Evolutionary conservation across 2,113 vertebrate species (phyloP).

Genomic region (Elgaria multicarinata): DNA sequence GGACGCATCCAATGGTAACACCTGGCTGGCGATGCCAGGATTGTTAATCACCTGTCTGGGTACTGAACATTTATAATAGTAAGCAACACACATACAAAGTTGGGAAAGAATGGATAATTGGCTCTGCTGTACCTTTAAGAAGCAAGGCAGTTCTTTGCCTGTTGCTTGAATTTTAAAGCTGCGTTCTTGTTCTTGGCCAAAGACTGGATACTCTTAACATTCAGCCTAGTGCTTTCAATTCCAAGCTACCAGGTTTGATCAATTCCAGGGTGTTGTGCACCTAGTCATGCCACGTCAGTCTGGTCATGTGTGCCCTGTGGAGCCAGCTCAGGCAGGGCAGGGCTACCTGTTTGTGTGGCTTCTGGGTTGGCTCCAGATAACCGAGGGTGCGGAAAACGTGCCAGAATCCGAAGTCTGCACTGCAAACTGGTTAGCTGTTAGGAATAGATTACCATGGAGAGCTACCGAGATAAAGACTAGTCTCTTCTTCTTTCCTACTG

Average conservation of each 20-base stretch:
- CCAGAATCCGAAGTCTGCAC: not conserved
- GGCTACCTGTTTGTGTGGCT: not conserved
- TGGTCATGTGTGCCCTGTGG: not conserved
- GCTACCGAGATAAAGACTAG: not conserved
- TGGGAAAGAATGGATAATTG: not conserved
- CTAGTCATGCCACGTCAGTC: not conserved
- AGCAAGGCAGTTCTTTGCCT: not conserved
- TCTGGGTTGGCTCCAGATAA: not conserved
- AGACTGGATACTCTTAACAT: not conserved
- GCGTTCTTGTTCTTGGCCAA: not conserved
- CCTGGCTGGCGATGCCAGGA: not conserved
- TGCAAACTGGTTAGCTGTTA: not conserved
- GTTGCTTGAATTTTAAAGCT: not conserved
- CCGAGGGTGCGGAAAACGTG: not conserved
- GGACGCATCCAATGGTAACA: not conserved
- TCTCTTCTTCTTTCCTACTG: conserved; percentile 22
- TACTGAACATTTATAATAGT: not conserved
- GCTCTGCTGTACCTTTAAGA: not conserved
- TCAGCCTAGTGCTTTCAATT: not conserved
- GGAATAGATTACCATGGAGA: not conserved
- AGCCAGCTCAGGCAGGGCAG: not conserved
- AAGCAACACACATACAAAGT: not conserved
- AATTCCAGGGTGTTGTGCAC: not conserved
- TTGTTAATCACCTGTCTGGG: not conserved
- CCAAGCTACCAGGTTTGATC: not conserved